phyloP scores from a whole-genome alignment of 2,113 vertebrate genomes.

The Zootoca vivipara region DNA sequence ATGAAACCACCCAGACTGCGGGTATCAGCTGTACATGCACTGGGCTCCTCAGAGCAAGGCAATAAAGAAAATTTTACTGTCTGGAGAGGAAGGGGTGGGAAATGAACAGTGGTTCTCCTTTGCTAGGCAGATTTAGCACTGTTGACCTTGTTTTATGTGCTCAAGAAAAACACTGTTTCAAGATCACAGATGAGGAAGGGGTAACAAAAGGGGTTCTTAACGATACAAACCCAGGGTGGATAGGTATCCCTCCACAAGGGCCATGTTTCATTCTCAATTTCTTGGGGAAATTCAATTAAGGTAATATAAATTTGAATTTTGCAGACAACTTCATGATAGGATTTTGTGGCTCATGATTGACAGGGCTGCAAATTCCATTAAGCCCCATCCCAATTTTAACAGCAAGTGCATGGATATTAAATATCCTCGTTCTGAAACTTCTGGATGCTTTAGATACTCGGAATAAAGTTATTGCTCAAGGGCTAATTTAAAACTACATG shows the following conservation, averaged over 20 bases:
- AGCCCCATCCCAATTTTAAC: background rate
- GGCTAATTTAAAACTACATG: slow-evolving; percentile 71
- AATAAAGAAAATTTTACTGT: too few relatives aligned
- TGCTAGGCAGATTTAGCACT: too few relatives aligned
- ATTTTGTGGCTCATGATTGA: background rate
- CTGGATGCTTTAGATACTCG: slow-evolving; percentile 60
- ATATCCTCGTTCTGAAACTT: slow-evolving; percentile 68
- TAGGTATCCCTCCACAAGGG: too few relatives aligned
- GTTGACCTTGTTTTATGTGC: too few relatives aligned
- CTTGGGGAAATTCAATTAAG: background rate
- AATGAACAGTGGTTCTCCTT: too few relatives aligned
- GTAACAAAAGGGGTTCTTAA: background rate
- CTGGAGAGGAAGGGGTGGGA: too few relatives aligned
- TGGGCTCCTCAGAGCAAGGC: too few relatives aligned
- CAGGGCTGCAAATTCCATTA: background rate
- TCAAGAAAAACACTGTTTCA: too few relatives aligned
- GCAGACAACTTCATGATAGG: background rate
- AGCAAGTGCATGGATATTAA: slow-evolving; percentile 58
- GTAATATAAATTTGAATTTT: background rate
- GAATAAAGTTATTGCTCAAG: slow-evolving; percentile 67
- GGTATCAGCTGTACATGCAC: too few relatives aligned
- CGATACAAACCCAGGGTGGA: background rate
- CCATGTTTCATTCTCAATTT: background rate
- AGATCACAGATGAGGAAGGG: background rate
- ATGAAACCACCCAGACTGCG: too few relatives aligned